Base-by-base conservation (phyloP, 2,888 invertebrate genomes). In the Eurytoma californica region DNA sequence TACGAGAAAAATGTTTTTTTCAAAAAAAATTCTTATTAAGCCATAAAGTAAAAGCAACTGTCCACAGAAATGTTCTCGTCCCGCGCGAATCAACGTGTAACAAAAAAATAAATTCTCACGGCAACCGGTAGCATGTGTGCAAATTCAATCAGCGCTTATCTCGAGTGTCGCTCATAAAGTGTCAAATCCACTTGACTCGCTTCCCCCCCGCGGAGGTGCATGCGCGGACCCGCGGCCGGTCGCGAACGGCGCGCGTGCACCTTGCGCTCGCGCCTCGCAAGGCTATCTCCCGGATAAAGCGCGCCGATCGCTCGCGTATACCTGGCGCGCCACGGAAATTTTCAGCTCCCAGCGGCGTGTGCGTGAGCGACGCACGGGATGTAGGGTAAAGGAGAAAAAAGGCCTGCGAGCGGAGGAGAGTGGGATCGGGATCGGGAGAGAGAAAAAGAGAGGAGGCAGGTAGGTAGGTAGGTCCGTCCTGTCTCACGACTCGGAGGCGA, bases 401-500 rank as follows among this genome's bases (percentile, higher is more conserved):
- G 49, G 65, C 24, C 18, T 18, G 58, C 57, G 49, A 57, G 39
- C 63, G 39, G 20, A 14, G 1, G 65, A 39, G 9, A 9, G 39
- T 9, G 39, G 39, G 39, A 39, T 39, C 39, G 16, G 24, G 49
- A 20, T 39, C 39, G 49, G 58, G 65, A 57, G 20, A 66, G 28
- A 39, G 24, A 13, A 47, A n/a, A 18, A 20, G 69, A 20, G 24
- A 16, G 57, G 16, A 53, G 20, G 18, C 16, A 16, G 69, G 30
- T 57, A 47, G 16, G 39, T n/a, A 53, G 30, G 24, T 39, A 68
- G 67, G 65, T 55, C 28, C 65, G 63, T 63, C 70, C 70, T 76
- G 76, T 66, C 67, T 60, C 65, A 77, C 77, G 66, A 55, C 53
- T 63, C 47, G 70, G 28, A 39, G 51, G 14, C 12, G 53, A 28